These are phyloP conservation scores for Cosmopolites sordidus DNA, from an alignment of 2,888 invertebrate species.

Conservation along the genomic window DNA sequence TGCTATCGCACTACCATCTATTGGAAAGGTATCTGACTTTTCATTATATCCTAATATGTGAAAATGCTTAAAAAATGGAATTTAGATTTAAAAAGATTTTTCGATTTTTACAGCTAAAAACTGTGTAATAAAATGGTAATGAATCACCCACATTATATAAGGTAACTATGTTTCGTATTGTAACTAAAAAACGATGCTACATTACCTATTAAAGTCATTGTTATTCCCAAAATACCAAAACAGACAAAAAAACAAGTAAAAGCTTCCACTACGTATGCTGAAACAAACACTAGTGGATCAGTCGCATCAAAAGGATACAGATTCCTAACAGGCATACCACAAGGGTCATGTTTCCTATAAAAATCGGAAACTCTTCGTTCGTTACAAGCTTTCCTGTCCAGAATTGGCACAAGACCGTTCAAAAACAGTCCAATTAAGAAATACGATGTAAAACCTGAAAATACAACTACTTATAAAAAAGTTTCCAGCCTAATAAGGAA, in stretches of 20 bases:
- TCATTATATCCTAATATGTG: no score
- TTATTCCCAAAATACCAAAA: slow-evolving; percentile 15
- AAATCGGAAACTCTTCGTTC: slow-evolving; percentile 16
- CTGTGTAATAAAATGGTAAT: no score
- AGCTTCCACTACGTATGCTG: slow-evolving; percentile 5
- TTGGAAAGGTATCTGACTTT: no score
- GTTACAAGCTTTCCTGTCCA: slow-evolving; percentile 8
- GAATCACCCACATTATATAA: no score
- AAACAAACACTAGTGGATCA: slow-evolving; percentile 2
- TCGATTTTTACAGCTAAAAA: no score
- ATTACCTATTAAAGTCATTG: slow-evolving; percentile 20
- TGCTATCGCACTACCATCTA: no score
- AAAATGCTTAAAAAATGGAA: no score
- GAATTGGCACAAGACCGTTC: slow-evolving; percentile 6
- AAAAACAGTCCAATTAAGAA: slow-evolving; percentile 5
- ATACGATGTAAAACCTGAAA: slow-evolving; percentile 12
- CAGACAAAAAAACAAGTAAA: slow-evolving; percentile 11
- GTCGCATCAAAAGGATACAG: slow-evolving; percentile 21
- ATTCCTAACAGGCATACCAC: slow-evolving; percentile 17
- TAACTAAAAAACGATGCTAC: background rate
- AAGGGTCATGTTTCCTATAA: slow-evolving; percentile 25
- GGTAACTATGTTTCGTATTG: no score
- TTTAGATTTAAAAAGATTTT: no score
- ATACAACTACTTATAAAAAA: background rate
- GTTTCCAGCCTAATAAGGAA: no score